Evolutionary conservation across 2,888 invertebrate species (phyloP).

Genomic region (Caenorhabditis angaria): DNA sequence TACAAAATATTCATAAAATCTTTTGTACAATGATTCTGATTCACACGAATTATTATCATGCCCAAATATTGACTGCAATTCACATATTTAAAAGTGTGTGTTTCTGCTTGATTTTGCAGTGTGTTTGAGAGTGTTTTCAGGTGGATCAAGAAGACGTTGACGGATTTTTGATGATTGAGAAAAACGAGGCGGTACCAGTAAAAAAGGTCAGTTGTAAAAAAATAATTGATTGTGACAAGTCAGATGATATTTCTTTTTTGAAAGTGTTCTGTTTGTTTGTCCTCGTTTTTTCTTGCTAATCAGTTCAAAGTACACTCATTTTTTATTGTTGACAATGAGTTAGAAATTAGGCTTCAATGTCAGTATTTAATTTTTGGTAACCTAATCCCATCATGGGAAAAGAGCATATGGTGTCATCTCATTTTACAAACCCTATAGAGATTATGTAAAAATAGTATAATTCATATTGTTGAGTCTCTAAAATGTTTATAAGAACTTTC

Average conservation of each 20-base stretch:
- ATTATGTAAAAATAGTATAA: no score
- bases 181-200: neutral
- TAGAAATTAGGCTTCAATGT: neutral
- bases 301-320: neutral
- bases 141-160: neutral
- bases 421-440: no score
- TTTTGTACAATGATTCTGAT: no score
- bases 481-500: no score
- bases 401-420: no score
- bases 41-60: neutral
- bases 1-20: neutral
- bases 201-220: slow-evolving; percentile 2
- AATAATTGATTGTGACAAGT: slow-evolving; percentile 2
- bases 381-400: no score
- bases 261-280: neutral
- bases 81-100: neutral
- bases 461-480: no score
- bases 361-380: neutral
- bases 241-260: no score
- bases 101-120: neutral
- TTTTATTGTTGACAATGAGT: neutral
- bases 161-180: slow-evolving; percentile 1
- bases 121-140: neutral
- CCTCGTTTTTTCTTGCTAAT: neutral
- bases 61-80: slow-evolving; percentile 1